A percentile compares a stretch with the other conserved stretches of the same genome.
These are phyloP conservation scores for Rousettus madagascariensis DNA, from an alignment of 2,797 vertebrate species.

Conservation along the genomic window DNA sequence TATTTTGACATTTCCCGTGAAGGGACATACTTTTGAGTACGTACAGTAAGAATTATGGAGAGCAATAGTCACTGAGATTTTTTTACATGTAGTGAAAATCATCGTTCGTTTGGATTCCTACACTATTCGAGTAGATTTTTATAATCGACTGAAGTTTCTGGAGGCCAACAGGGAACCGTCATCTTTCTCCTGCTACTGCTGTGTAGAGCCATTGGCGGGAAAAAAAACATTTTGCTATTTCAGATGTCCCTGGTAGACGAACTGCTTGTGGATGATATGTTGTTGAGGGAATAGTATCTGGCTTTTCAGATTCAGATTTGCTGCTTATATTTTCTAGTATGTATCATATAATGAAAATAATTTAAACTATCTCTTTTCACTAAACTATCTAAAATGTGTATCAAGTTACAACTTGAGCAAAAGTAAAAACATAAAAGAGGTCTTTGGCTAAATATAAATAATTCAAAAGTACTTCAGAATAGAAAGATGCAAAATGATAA, in stretches of 20 bases:
- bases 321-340: conserved; percentile 23
- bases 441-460: not conserved
- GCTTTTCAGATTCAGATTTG: not conserved
- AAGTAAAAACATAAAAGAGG: not conserved
- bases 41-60: not conserved
- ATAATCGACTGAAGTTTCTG: not conserved
- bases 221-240: not conserved
- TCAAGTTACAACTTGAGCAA: not conserved
- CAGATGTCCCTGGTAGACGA: not conserved
- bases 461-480: not conserved
- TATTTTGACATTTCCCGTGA: conserved; percentile 63
- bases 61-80: conserved; percentile 42
- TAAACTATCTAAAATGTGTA: conserved; percentile 2
- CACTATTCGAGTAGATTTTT: not conserved
- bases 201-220: not conserved
- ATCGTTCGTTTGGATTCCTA: conserved; percentile 34
- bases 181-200: not conserved
- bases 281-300: not conserved
- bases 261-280: not conserved
- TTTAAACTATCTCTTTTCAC: not conserved
- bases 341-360: not conserved
- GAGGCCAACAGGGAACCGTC: not conserved
- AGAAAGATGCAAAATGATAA: not conserved
- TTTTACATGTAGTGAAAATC: conserved; percentile 48
- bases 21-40: conserved; percentile 63